phyloP scores from a whole-genome alignment of 2,797 vertebrate genomes.

The Pempheris klunzingeri region DNA sequence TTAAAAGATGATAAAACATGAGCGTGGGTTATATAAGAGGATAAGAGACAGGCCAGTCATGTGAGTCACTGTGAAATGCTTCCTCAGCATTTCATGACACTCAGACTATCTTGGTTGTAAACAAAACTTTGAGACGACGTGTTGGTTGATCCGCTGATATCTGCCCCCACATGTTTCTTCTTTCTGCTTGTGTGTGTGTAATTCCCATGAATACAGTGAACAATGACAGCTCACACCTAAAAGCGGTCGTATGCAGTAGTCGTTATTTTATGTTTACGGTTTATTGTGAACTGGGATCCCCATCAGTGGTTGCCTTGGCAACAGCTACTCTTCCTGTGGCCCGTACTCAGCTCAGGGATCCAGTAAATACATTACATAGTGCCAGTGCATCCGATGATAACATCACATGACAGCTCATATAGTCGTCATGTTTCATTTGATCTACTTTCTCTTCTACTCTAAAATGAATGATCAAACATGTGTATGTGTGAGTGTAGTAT shows the following conservation, averaged over 20 bases:
- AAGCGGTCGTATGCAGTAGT: background rate
- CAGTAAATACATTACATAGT: background rate
- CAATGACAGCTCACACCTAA: background rate
- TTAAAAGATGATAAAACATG: background rate
- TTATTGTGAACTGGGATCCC: background rate
- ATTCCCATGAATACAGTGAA: background rate
- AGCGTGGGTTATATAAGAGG: background rate
- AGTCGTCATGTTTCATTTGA: no score
- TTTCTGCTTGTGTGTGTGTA: background rate
- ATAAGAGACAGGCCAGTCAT: no score
- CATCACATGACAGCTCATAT: background rate
- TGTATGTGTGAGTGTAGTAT: no score
- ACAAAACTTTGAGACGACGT: background rate
- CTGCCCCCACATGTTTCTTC: constrained; percentile 4
- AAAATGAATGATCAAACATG: no score
- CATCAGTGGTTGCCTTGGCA: background rate
- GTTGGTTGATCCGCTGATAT: background rate
- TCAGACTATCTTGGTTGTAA: background rate
- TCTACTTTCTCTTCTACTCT: no score
- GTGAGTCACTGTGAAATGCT: background rate
- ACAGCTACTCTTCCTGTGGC: background rate
- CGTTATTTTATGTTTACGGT: background rate
- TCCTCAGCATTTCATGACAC: background rate
- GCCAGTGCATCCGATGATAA: background rate
- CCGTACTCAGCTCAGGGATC: background rate